Conservation (phyloP, 2,113 vertebrate species). For the Rhea pennata region DNA sequence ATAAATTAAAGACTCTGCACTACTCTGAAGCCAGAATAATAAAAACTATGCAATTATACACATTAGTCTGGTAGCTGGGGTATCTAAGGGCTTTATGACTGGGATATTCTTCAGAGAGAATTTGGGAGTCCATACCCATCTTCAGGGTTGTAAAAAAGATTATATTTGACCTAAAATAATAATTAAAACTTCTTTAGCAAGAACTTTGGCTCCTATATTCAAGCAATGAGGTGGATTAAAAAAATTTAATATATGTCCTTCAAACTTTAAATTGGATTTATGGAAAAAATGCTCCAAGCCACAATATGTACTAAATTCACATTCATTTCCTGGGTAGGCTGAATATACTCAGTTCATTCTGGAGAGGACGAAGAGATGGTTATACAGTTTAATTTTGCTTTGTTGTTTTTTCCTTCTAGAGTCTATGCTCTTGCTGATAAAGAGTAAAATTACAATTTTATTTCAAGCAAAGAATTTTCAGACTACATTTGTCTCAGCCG, state of each 20-base stretch:
- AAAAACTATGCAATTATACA: background rate
- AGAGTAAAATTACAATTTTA: constrained; percentile 43
- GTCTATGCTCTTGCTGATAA: background rate
- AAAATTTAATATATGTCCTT: background rate
- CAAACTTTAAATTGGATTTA: background rate
- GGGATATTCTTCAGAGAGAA: background rate
- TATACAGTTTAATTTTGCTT: background rate
- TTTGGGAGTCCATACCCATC: background rate
- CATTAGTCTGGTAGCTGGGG: background rate
- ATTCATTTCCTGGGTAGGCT: background rate
- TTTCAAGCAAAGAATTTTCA: constrained; percentile 38
- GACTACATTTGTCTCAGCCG: background rate
- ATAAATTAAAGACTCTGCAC: background rate
- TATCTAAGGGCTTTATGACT: background rate
- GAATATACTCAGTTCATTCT: background rate
- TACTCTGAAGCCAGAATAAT: background rate
- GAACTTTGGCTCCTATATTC: background rate
- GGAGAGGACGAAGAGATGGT: background rate
- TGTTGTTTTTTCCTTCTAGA: constrained; percentile 1
- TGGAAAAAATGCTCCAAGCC: background rate
- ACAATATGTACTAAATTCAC: background rate
- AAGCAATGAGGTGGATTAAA: background rate
- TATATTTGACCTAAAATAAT: background rate
- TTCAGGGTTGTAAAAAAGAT: background rate
- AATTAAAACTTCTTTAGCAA: background rate